Base-by-base conservation (phyloP, 2,797 vertebrate genomes). In the Thaleichthys pacificus region DNA sequence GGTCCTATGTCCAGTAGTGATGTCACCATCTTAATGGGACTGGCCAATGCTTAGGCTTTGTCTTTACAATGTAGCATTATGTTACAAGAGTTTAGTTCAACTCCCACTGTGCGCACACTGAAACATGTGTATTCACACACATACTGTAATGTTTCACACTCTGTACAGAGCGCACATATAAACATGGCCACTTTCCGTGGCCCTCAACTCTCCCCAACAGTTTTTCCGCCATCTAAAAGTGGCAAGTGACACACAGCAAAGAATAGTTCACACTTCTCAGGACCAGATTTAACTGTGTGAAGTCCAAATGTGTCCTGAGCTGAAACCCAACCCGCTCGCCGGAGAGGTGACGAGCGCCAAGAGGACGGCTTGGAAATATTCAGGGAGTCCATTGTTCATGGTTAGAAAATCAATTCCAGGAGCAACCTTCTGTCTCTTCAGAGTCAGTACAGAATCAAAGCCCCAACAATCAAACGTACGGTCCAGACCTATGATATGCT, bases 11-110 rank as follows among this genome's bases (percentile, higher is more conserved):
- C 84, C 87, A 82, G 82, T 80, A 82, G 87, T 89, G 89, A 92
- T 87, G 88, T 90, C 89, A 91, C 85, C 87, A 85, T 84, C 85
- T 89, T 86, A 79, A 84, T 72, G 81, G 80, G 78, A 81, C 83
- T 35, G 73, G 72, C 69, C 78, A 85, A 85, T 77, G 82, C 84
- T 22, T 17, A 69, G 76, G 70, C 76, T 72, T 79, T 84, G 78
- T 83, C 85, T 83, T 82, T 79, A 90, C 89, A 90, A 88, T 88
- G 89, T 88, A 78, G 82, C 86, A 88, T 90, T 90, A 86, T 90
- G 72, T 9, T 22, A 68, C 64, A 35, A 69, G 65, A 80, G 74
- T 82, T 38, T 58, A 19, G 26, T 82, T 60, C 76, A 75, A 82
- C 82, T 85, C 12, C 7, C 70, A 68, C 68, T 68, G 71, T 38